Percentiles rank a stretch among this genome's conserved stretches.
These are phyloP conservation scores for Hypolimnas misippus DNA, from an alignment of 2,888 invertebrate species.

Conservation along the genomic window DNA sequence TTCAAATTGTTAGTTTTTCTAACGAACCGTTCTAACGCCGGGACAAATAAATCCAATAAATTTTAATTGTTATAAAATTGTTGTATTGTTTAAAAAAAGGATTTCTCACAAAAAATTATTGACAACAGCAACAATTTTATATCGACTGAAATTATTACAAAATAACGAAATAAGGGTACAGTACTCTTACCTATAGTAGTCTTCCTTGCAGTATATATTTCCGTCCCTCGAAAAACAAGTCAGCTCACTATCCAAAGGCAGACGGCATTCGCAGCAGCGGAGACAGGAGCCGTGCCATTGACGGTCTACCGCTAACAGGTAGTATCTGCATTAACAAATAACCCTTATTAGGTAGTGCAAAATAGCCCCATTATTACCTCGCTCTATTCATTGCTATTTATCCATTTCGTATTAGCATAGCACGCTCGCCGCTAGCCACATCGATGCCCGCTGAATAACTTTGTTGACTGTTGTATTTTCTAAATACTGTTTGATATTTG, in stretches of 20 bases:
- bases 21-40: not conserved
- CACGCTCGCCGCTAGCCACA: not conserved
- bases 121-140: not conserved
- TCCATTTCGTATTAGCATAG: not conserved
- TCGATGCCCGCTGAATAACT: no score
- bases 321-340: slow-evolving; percentile 70
- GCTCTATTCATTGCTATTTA: not conserved
- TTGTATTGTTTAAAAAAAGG: not conserved
- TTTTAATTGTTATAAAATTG: not conserved
- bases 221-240: slow-evolving; percentile 96
- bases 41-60: not conserved
- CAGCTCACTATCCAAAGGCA: slow-evolving; percentile 92
- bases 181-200: slow-evolving; percentile 92
- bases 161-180: not conserved
- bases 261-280: slow-evolving; percentile 92
- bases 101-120: not conserved
- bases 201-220: slow-evolving; percentile 96
- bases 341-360: not conserved
- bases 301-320: slow-evolving; percentile 93
- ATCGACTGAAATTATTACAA: not conserved
- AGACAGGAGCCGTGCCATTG: slow-evolving; percentile 95
- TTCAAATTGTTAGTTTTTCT: slow-evolving; percentile 2
- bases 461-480: no score
- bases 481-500: no score
- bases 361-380: not conserved